Percentiles rank a stretch among this genome's conserved stretches.
Evolutionary conservation across 2,113 vertebrate species (phyloP).

Genomic region (Charadrius vociferus): DNA sequence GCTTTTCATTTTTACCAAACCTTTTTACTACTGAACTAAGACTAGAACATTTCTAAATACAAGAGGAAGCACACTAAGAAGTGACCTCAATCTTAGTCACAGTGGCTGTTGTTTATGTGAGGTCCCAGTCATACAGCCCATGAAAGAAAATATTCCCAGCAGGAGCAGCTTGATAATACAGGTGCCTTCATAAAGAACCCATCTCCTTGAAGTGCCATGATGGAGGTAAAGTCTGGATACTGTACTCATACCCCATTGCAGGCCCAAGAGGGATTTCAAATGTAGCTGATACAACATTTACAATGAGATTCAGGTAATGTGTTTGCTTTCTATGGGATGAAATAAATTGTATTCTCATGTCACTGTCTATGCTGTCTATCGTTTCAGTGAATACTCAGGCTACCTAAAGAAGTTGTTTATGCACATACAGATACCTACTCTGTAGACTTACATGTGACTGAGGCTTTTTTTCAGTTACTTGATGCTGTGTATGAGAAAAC

Average conservation of each 20-base stretch:
- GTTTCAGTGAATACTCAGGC: background rate
- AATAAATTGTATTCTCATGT: background rate
- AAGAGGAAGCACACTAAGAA: background rate
- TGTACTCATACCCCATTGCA: background rate
- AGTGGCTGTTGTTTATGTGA: background rate
- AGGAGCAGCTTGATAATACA: background rate
- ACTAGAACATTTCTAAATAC: background rate
- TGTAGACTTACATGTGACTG: background rate
- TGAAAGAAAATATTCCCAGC: background rate
- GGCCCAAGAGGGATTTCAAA: background rate
- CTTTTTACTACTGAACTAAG: background rate
- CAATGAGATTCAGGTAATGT: background rate
- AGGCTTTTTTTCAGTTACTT: background rate
- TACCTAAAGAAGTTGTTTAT: background rate
- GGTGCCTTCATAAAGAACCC: background rate
- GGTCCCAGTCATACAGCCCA: accelerated
- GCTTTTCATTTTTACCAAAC: background rate
- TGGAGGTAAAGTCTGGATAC: background rate
- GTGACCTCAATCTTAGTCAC: accelerated
- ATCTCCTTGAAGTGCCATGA: background rate
- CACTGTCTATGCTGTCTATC: background rate
- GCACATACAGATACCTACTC: accelerated
- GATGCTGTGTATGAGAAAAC: background rate
- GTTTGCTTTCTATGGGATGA: background rate
- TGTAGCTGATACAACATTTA: background rate